Percentiles rank a stretch among this genome's conserved stretches.
Evolutionary conservation across 2,888 invertebrate species (phyloP).

Genomic region (Drosophila demipolita): DNA sequence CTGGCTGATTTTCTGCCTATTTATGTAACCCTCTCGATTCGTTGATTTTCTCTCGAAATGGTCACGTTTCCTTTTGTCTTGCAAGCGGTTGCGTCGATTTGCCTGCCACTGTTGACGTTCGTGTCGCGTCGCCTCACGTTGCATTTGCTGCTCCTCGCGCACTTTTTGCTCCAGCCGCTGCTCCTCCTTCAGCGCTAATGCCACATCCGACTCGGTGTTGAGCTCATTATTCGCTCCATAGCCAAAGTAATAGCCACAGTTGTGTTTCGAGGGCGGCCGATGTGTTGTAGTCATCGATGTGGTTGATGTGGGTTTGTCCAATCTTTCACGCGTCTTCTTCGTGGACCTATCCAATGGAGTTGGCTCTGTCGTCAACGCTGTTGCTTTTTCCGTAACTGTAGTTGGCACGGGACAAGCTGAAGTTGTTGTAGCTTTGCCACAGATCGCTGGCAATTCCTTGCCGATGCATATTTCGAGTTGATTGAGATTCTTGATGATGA

Average conservation of each 20-base stretch:
- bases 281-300: neutral
- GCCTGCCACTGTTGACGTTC: neutral
- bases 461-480: slow-evolving; percentile 45
- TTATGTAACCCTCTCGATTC: neutral
- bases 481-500: slow-evolving; percentile 45
- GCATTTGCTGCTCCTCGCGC: slow-evolving; percentile 45
- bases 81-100: neutral
- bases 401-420: neutral
- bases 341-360: neutral
- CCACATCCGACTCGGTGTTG: slow-evolving; percentile 14
- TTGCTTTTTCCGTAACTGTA: neutral
- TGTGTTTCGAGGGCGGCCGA: neutral
- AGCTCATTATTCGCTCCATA: slow-evolving; percentile 13
- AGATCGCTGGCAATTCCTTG: slow-evolving; percentile 8
- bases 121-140: slow-evolving; percentile 8
- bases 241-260: slow-evolving; percentile 48
- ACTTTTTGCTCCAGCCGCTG: slow-evolving; percentile 56
- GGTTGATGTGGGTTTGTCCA: slow-evolving; percentile 20
- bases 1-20: neutral
- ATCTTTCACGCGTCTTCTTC: slow-evolving; percentile 21
- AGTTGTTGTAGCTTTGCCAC: neutral
- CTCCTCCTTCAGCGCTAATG: slow-evolving; percentile 44
- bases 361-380: neutral
- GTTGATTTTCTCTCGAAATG: slow-evolving; percentile 17
- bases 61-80: slow-evolving; percentile 32